Conservation (phyloP, 2,797 vertebrate genomes). For the Hozukius guyotensis region DNA sequence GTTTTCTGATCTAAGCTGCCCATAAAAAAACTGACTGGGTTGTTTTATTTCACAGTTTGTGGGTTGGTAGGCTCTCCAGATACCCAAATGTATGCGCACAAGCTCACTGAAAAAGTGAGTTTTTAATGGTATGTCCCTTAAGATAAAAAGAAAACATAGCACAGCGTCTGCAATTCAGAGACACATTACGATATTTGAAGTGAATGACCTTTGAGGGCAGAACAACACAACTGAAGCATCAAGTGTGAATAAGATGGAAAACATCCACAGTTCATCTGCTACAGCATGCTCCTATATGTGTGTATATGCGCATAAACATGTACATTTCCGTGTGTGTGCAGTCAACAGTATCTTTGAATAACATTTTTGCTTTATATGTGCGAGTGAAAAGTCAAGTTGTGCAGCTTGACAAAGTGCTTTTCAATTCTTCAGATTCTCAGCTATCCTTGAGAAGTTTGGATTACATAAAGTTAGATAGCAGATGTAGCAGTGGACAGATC, state of each 20-base stretch:
- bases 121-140: background rate
- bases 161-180: background rate
- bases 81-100: background rate
- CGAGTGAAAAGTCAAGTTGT: background rate
- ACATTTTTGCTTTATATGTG: background rate
- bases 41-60: background rate
- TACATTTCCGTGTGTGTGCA: background rate
- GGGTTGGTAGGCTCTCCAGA: background rate
- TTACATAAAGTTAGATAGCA: background rate
- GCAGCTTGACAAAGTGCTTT: background rate
- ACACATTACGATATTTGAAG: background rate
- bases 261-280: background rate
- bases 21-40: background rate
- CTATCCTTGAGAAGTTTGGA: background rate
- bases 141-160: background rate
- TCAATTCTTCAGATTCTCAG: background rate
- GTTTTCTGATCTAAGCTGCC: no score
- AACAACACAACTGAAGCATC: background rate
- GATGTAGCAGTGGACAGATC: background rate
- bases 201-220: background rate
- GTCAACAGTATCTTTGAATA: background rate
- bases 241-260: background rate
- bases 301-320: background rate
- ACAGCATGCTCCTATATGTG: background rate
- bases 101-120: background rate